Evolutionary conservation across 2,888 invertebrate genomes (phyloP).

Genomic region (Drosophila cognata): DNA sequence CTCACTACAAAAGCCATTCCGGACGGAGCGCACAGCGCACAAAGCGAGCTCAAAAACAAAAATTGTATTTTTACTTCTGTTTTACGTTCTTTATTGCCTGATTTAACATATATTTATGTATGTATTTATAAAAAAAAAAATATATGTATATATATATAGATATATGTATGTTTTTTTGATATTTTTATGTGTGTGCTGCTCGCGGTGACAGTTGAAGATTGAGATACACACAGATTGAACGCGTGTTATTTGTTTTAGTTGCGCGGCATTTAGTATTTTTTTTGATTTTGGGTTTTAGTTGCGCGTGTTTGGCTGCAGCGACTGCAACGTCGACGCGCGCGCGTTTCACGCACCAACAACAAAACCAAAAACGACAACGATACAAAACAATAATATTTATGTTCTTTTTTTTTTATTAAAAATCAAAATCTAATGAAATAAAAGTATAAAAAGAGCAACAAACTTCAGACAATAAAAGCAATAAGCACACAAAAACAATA

Average conservation of each 20-base stretch:
- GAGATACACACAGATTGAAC: conserved; percentile 28
- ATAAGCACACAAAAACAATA: conserved; percentile 19
- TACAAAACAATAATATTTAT: background rate
- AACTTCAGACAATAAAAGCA: conserved; percentile 3
- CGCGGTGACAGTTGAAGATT: conserved; percentile 27
- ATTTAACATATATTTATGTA: conserved; percentile 13
- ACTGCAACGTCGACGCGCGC: conserved; percentile 58
- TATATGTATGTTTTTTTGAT: conserved; percentile 15
- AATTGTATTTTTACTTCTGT: conserved; percentile 36
- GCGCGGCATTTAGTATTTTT: conserved; percentile 29
- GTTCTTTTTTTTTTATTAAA: background rate
- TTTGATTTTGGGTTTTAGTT: conserved; percentile 49
- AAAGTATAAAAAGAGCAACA: conserved; percentile 20
- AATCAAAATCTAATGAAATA: conserved; percentile 22
- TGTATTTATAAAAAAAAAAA: background rate
- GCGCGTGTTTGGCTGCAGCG: conserved; percentile 59
- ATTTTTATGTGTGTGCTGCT: conserved; percentile 9
- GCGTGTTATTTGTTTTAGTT: conserved; percentile 30
- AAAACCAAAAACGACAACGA: conserved; percentile 17
- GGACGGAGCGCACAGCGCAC: conserved; percentile 57
- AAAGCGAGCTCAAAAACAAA: conserved; percentile 55
- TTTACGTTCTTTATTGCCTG: conserved; percentile 31
- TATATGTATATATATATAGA: conserved; percentile 7
- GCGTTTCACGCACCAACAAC: conserved; percentile 44
- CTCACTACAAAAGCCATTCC: conserved; percentile 65